Evolutionary conservation across 1,140 invertebrate genomes (phyloP).

Genomic region (Bombus soroeensis): DNA sequence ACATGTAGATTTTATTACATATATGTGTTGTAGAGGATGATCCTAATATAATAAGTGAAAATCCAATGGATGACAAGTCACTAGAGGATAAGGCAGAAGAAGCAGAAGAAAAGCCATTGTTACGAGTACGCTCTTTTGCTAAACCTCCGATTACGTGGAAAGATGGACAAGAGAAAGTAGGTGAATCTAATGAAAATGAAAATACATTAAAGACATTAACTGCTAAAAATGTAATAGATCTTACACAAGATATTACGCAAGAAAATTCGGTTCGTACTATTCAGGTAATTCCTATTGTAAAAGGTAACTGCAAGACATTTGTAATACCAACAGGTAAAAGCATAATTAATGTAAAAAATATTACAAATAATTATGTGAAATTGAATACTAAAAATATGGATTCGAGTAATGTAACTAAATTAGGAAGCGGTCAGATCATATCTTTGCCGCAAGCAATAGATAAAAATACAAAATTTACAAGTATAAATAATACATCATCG

Average conservation of each 20-base stretch:
- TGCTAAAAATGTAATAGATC: constrained; percentile 48
- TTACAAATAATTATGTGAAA: constrained; percentile 62
- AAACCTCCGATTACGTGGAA: constrained; percentile 74
- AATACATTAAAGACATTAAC: not conserved
- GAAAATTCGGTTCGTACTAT: not conserved
- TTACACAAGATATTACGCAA: constrained; percentile 42
- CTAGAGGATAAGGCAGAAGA: constrained; percentile 6
- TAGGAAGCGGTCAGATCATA: not conserved
- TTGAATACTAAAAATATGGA: constrained; percentile 18
- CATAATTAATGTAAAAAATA: constrained; percentile 61
- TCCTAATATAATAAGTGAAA: constrained; percentile 5
- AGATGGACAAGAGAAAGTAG: constrained; percentile 51
- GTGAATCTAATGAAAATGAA: not conserved
- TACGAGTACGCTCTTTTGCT: constrained; percentile 76
- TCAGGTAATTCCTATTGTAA: constrained; percentile 18
- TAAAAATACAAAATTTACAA: not conserved
- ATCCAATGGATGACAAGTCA: not conserved
- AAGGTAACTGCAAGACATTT: constrained; percentile 32
- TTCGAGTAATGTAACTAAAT: not conserved
- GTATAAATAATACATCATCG: constrained; percentile 32
- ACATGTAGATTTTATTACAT: constrained; percentile 38
- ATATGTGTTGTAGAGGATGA: constrained; percentile 56
- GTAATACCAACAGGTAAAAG: constrained; percentile 37
- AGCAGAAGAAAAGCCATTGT: constrained; percentile 54
- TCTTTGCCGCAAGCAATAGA: not conserved